Evolutionary conservation across 2,797 vertebrate genomes (phyloP).

Genomic region (Siniperca undulata): DNA sequence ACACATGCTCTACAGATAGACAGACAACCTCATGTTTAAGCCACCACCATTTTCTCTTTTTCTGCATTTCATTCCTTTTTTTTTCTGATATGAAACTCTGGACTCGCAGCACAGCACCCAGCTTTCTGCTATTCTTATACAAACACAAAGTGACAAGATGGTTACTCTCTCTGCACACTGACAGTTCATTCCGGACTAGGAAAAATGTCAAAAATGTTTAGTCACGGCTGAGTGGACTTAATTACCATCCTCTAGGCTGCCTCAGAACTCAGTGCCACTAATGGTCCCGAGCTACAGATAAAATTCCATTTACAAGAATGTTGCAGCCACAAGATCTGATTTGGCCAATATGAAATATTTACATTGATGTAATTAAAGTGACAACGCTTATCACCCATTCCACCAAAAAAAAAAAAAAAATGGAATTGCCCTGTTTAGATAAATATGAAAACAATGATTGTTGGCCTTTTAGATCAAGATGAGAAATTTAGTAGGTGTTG

Average conservation of each 20-base stretch:
- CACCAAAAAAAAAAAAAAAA: slow-evolving; percentile 43
- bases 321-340: slow-evolving; percentile 96
- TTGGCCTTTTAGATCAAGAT: slow-evolving; percentile 44
- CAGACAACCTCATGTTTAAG: slow-evolving; percentile 64
- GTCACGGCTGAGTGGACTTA: slow-evolving; percentile 98
- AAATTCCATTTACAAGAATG: slow-evolving; percentile 98
- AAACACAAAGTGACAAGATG: slow-evolving; percentile 95
- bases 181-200: slow-evolving; percentile 97
- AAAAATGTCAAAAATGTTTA: slow-evolving; percentile 99
- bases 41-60: slow-evolving; percentile 56
- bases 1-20: slow-evolving; percentile 33
- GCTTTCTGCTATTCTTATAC: slow-evolving; percentile 88
- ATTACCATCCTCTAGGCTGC: slow-evolving; percentile 95
- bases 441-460: slow-evolving; percentile 56
- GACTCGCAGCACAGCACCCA: slow-evolving; percentile 79
- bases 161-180: slow-evolving; percentile 93
- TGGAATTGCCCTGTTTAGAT: slow-evolving; percentile 57
- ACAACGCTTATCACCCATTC: slow-evolving; percentile 84
- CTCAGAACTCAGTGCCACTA: slow-evolving; percentile 92
- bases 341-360: slow-evolving; percentile 98
- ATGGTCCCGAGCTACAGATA: slow-evolving; percentile 96
- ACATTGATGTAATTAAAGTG: slow-evolving; percentile 95
- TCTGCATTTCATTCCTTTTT: slow-evolving; percentile 53
- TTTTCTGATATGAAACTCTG: slow-evolving; percentile 69
- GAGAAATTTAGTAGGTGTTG: slow-evolving; percentile 37